Conservation (phyloP, 2,888 invertebrate genomes). For the Macaria liturata region DNA sequence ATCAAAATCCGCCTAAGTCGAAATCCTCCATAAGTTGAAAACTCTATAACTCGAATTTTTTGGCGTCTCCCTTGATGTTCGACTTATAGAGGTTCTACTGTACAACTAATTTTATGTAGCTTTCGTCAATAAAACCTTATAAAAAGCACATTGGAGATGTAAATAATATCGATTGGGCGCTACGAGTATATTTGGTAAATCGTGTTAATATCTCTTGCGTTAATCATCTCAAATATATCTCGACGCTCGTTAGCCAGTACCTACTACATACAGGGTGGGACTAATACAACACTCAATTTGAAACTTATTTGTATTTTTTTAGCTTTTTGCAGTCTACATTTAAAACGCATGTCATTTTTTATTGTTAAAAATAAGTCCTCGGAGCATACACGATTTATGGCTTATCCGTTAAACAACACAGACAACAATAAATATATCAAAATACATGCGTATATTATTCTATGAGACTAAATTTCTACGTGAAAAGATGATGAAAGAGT, state of each 20-base stretch:
- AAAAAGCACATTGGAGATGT: constrained; percentile 15
- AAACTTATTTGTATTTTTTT: background rate
- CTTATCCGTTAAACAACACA: too few species aligned
- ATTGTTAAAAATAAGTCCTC: background rate
- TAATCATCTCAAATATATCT: constrained; percentile 27
- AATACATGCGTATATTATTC: too few species aligned
- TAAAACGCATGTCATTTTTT: background rate
- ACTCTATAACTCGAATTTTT: too few species aligned
- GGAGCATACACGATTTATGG: too few species aligned
- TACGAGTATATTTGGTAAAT: constrained; percentile 28
- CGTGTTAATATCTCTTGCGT: constrained; percentile 25
- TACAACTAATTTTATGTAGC: background rate
- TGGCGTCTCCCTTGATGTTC: too few species aligned
- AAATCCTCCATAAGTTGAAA: too few species aligned
- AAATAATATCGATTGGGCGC: constrained; percentile 18
- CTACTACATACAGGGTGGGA: constrained; percentile 1
- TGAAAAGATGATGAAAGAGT: too few species aligned
- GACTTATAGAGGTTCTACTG: too few species aligned
- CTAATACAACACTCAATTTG: background rate
- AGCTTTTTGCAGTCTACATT: background rate
- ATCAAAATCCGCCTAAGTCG: too few species aligned
- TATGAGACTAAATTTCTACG: too few species aligned
- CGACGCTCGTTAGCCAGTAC: constrained; percentile 23
- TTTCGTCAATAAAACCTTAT: constrained; percentile 13
- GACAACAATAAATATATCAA: too few species aligned